phyloP scores from a whole-genome alignment of 1,140 invertebrate species.

The Propsilocerus akamusi region DNA sequence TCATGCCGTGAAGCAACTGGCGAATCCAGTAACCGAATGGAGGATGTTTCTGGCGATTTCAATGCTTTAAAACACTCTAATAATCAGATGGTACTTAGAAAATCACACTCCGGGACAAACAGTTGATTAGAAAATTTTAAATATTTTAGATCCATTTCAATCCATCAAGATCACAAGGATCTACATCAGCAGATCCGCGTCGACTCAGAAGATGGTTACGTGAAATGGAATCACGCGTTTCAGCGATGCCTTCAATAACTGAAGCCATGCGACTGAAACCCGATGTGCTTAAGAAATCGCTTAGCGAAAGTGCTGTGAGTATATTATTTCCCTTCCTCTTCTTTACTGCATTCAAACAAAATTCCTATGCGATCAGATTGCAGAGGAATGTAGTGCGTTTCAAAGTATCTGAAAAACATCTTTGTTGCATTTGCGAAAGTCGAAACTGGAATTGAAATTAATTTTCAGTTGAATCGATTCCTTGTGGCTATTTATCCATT shows the following conservation, averaged over 20 bases:
- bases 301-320: background rate
- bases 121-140: background rate
- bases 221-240: slow-evolving; percentile 26
- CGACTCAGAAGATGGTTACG: slow-evolving; percentile 30
- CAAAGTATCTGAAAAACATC: too few relatives aligned
- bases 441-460: too few relatives aligned
- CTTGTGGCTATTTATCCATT: too few relatives aligned
- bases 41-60: slow-evolving; percentile 5
- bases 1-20: slow-evolving; percentile 44
- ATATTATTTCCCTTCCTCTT: background rate
- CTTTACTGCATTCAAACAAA: too few relatives aligned
- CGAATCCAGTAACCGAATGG: slow-evolving; percentile 21
- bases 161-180: slow-evolving; percentile 15
- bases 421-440: too few relatives aligned
- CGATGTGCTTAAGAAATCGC: background rate
- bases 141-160: background rate
- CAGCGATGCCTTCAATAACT: background rate
- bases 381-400: too few relatives aligned
- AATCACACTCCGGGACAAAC: background rate
- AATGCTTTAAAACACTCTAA: background rate
- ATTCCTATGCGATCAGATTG: too few relatives aligned
- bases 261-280: background rate
- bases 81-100: slow-evolving; percentile 9
- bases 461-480: too few relatives aligned
- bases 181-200: slow-evolving; percentile 17